phyloP scores from a whole-genome alignment of 2,888 invertebrate species.

The Pollenia amentaria region DNA sequence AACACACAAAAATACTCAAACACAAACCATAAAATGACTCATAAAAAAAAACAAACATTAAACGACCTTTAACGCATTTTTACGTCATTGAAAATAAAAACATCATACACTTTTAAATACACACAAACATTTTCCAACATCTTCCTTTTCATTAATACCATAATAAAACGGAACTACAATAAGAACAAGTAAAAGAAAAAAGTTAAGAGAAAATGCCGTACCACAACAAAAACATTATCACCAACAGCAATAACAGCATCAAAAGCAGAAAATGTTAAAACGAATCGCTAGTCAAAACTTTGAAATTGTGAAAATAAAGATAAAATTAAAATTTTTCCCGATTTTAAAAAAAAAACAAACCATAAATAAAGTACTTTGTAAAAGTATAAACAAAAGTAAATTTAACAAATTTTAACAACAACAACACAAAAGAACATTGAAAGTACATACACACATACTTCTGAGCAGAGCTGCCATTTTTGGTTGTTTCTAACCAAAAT shows the following conservation, averaged over 20 bases:
- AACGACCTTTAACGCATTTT: constrained; percentile 51
- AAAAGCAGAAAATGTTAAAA: no score
- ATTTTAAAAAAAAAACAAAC: no score
- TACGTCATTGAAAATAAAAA: constrained; percentile 19
- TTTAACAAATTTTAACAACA: no score
- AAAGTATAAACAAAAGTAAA: no score
- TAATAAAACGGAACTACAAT: constrained; percentile 18
- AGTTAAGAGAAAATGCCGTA: neutral
- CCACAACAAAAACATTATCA: neutral
- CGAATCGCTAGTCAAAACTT: no score
- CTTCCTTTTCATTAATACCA: constrained; percentile 18
- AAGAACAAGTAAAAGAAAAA: neutral
- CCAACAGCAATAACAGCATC: constrained; percentile 6
- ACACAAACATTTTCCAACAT: neutral
- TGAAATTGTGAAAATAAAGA: no score
- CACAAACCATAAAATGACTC: neutral
- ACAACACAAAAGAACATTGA: no score
- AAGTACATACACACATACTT: no score
- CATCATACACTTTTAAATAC: neutral
- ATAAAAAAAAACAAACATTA: constrained; percentile 12
- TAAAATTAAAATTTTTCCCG: no score
- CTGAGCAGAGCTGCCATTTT: no score
- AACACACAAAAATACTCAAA: neutral
- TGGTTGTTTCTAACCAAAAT: no score
- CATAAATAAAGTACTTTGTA: no score